Base-by-base conservation (phyloP, 2,797 vertebrate species). In the Manis pentadactyla region DNA sequence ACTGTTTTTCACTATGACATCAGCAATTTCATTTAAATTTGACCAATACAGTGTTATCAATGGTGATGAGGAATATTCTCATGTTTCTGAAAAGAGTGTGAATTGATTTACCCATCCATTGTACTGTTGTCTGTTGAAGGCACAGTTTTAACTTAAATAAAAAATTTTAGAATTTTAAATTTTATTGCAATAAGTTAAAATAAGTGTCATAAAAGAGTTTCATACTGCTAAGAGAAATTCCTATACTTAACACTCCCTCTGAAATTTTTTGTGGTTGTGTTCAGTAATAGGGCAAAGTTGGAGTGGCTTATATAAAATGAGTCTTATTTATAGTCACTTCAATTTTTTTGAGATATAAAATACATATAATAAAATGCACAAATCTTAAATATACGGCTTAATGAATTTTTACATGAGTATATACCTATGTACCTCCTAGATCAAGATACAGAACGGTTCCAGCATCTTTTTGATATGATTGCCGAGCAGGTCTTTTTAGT, bases 121-220 rank as follows among this genome's bases (percentile, higher is more conserved):
- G 27, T 37, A 51, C 27, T 75, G 19, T 3, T 79, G 34, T 78
- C 55, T 92, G 29, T 29, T 78, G 27, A 11, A 71, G 55, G 10
- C 27, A 18, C 63, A 63, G 19, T 63, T 78, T 87, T 51, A 78
- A 69, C 42, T n/a, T 23, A 53, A 85, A 68, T 0, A 57, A 37
- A 66, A 46, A 66, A 66, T 66, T 57, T 68, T 39, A 55, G 37
- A 68, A 73, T 59, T 31, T 86, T 93, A 81, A 87, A 37, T 74
- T 79, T 10, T 74, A 87, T 68, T 82, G 34, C 5, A 57, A 51
- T 87, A 77, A 93, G 17, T 21, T 90, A 90, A 83, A 95, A 59
- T 63, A 77, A 69, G 59, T 37, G 53, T 74, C 46, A 29, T 57
- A 49, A 81, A 79, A 64, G 31, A 77, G 19, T 66, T 75, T 90